phyloP scores from a whole-genome alignment of 2,888 invertebrate genomes.

The Nebria salina region DNA sequence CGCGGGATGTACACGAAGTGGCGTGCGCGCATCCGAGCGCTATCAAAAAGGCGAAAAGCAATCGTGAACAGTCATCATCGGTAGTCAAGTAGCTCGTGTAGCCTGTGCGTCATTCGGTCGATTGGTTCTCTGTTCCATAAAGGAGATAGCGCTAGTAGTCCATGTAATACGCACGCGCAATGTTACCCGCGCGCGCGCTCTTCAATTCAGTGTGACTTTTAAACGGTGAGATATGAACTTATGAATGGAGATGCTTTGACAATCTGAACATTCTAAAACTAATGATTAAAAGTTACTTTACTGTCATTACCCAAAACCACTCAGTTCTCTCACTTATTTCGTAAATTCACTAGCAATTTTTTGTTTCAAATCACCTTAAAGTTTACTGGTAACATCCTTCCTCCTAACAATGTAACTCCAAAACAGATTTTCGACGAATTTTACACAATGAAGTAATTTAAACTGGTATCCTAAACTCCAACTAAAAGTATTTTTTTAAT shows the following conservation, averaged over 20 bases:
- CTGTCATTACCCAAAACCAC: not conserved
- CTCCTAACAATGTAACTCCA: too few species aligned
- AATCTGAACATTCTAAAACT: not conserved
- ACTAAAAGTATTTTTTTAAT: not conserved
- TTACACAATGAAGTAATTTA: too few species aligned
- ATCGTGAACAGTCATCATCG: slow-evolving; percentile 27
- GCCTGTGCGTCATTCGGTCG: slow-evolving; percentile 4
- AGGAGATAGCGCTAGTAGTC: not conserved
- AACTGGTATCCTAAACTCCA: not conserved
- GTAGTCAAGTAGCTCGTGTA: slow-evolving; percentile 25
- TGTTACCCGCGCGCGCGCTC: not conserved
- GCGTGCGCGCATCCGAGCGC: not conserved
- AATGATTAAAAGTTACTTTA: not conserved
- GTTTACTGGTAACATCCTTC: too few species aligned
- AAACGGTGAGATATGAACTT: not conserved
- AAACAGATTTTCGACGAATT: too few species aligned
- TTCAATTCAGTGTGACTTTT: not conserved
- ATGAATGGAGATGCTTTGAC: not conserved
- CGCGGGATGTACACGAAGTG: not conserved
- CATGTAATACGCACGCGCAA: not conserved
- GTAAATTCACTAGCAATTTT: too few species aligned
- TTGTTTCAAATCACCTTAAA: too few species aligned
- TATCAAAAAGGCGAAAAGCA: slow-evolving; percentile 17
- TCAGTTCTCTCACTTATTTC: not conserved
- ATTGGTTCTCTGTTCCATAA: not conserved